Conservation (phyloP, 1,140 invertebrate species). For the Nasonia giraulti region DNA sequence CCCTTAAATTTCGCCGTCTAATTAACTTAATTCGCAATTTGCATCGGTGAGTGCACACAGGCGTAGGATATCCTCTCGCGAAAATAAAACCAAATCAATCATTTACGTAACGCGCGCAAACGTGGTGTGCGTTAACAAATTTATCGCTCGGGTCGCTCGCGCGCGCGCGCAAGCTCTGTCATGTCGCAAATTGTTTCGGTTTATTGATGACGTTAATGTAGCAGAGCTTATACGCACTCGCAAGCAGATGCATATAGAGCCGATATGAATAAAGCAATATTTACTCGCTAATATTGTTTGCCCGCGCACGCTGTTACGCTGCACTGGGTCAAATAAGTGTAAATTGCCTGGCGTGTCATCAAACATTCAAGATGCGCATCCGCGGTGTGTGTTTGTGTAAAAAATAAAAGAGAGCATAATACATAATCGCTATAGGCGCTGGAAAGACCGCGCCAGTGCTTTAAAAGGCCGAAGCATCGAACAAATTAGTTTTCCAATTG, state of each 20-base stretch:
- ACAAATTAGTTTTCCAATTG: constrained; percentile 32
- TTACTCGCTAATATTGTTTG: not conserved
- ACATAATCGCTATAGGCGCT: too few relatives aligned
- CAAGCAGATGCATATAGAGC: not conserved
- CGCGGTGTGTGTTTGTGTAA: not conserved
- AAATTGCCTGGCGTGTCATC: not conserved
- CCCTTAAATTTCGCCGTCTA: not conserved
- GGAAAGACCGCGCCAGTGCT: too few relatives aligned
- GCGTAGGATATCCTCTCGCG: not conserved
- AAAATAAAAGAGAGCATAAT: too few relatives aligned
- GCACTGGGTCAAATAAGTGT: constrained; percentile 13
- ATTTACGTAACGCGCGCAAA: not conserved
- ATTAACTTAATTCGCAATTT: not conserved
- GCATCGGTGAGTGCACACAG: too few relatives aligned
- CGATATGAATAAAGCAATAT: not conserved
- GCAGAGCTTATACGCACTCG: not conserved
- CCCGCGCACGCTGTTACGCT: not conserved
- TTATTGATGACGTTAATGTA: constrained; percentile 1
- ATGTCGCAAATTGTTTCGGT: not conserved
- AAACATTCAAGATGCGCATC: not conserved
- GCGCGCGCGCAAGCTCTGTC: not conserved
- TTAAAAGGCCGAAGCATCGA: not conserved
- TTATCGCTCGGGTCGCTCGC: not conserved
- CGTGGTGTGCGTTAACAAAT: not conserved
- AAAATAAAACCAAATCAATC: constrained; percentile 29